Conservation (phyloP, 23 tunicate genomes). For the Ciona savignyi region DNA sequence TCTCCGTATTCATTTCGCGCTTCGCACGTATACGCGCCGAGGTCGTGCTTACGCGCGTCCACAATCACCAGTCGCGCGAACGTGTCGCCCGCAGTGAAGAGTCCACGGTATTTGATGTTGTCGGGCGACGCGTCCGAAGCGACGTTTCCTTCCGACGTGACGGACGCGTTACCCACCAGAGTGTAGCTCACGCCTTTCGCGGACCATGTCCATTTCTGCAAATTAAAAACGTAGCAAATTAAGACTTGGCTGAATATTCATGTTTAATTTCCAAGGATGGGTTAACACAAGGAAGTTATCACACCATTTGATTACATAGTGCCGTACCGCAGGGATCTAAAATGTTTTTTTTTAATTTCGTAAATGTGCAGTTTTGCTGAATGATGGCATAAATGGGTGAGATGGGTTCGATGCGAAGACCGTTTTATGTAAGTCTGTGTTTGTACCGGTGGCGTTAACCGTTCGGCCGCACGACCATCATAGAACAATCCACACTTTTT, state of each 20-base stretch:
- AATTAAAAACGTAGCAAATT: not conserved
- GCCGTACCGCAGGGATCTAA: no score
- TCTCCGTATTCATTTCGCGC: slow-evolving; percentile 61
- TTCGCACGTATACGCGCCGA: slow-evolving; percentile 43
- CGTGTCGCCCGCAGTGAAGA: slow-evolving; percentile 13
- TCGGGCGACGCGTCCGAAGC: not conserved
- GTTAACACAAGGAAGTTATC: no score
- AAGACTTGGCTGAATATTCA: no score
- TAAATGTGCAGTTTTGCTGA: no score
- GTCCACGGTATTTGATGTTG: slow-evolving; percentile 31
- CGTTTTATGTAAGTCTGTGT: no score
- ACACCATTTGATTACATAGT: no score
- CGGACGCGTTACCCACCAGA: slow-evolving; percentile 32
- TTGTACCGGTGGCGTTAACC: no score
- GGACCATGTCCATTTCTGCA: slow-evolving; percentile 66
- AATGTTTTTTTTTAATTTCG: no score
- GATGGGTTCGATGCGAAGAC: no score
- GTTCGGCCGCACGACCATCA: no score
- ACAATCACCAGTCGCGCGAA: slow-evolving; percentile 23
- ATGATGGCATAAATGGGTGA: no score
- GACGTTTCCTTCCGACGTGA: slow-evolving; percentile 14
- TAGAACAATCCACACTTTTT: no score
- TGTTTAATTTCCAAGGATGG: not conserved
- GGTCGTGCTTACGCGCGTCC: slow-evolving; percentile 20
- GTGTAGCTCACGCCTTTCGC: not conserved